Evolutionary conservation across 2,113 vertebrate species (phyloP).

Genomic region (Chrysemys picta): DNA sequence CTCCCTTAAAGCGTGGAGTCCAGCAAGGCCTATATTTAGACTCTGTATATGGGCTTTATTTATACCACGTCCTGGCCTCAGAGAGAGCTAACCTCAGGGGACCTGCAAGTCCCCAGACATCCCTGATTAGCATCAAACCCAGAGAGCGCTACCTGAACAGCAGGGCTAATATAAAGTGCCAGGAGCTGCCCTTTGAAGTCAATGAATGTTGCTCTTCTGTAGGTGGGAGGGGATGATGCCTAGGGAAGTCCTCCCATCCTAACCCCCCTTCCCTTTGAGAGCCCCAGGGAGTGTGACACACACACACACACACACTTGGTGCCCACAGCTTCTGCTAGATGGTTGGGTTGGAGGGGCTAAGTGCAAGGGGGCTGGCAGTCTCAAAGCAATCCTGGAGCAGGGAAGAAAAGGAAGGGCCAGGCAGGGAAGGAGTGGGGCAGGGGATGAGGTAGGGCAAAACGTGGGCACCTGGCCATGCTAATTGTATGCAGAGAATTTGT

Average conservation of each 20-base stretch:
- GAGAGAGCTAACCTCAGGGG: not conserved
- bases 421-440: not conserved
- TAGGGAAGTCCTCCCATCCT: not conserved
- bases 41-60: not conserved
- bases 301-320: too few relatives aligned
- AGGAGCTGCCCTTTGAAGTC: not conserved
- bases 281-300: not conserved
- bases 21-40: not conserved
- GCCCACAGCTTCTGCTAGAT: not conserved
- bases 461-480: slow-evolving; percentile 5
- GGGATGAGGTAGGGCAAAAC: not conserved
- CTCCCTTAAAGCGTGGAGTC: not conserved
- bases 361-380: not conserved
- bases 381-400: not conserved
- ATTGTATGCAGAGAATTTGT: slow-evolving; percentile 25
- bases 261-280: not conserved
- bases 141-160: not conserved
- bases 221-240: not conserved
- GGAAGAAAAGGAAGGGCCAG: not conserved
- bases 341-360: not conserved
- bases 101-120: not conserved
- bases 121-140: not conserved
- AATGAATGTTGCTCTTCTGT: not conserved
- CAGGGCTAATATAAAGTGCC: not conserved
- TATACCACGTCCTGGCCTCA: not conserved